Conservation (phyloP, 2,797 vertebrate genomes). For the Myoxocephalus aenaeus region DNA sequence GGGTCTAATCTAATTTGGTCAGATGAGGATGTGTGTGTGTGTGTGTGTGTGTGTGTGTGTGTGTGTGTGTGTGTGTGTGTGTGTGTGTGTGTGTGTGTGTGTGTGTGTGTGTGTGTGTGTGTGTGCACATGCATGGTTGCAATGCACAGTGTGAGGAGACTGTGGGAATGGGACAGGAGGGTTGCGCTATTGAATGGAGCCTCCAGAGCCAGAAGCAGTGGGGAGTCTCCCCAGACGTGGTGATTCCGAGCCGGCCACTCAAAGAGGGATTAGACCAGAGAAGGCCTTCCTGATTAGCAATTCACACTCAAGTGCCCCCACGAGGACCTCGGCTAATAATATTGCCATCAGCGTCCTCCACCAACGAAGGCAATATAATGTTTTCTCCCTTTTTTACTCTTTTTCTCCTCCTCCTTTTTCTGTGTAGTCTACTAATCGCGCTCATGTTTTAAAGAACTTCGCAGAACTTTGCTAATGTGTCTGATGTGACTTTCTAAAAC, state of each 20-base stretch:
- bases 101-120: slow-evolving; percentile 76
- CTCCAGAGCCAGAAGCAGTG: slow-evolving; percentile 95
- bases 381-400: slow-evolving; percentile 61
- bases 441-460: slow-evolving; percentile 41
- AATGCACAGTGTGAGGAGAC: slow-evolving; percentile 87
- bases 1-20: slow-evolving; percentile 99
- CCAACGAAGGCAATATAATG: slow-evolving; percentile 61
- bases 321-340: slow-evolving; percentile 90
- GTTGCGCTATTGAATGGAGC: slow-evolving; percentile 90
- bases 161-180: slow-evolving; percentile 98
- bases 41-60: slow-evolving; percentile 70
- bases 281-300: slow-evolving; percentile 95
- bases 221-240: slow-evolving; percentile 91
- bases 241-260: slow-evolving; percentile 94
- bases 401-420: slow-evolving; percentile 13
- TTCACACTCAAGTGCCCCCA: slow-evolving; percentile 95
- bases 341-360: slow-evolving; percentile 88
- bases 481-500: slow-evolving; percentile 42
- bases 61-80: slow-evolving; percentile 79
- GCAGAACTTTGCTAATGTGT: slow-evolving; percentile 1
- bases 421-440: slow-evolving; percentile 37
- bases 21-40: slow-evolving; percentile 89
- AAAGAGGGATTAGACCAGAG: slow-evolving; percentile 95
- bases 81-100: slow-evolving; percentile 74
- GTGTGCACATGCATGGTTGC: slow-evolving; percentile 81